A percentile compares a stretch with the other conserved stretches of the same genome.
These are phyloP conservation scores for Peromyscus attwateri DNA, from an alignment of 2,797 vertebrate species.

Conservation along the genomic window DNA sequence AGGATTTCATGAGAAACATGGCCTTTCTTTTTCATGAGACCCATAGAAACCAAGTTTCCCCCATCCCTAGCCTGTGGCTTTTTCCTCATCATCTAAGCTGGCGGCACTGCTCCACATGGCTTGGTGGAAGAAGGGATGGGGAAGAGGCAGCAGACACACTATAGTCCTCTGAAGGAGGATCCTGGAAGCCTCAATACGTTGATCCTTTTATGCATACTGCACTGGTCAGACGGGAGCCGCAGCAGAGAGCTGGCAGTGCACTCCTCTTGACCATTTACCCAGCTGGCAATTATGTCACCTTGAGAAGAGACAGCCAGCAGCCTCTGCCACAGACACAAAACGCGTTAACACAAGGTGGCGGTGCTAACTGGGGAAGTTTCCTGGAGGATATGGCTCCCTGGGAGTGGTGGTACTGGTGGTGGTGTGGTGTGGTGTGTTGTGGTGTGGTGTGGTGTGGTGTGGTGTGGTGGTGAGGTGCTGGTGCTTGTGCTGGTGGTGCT, in stretches of 20 bases:
- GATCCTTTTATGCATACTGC: not conserved
- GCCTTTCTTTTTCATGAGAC: not conserved
- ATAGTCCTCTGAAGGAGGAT: not conserved
- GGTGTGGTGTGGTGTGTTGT: too few species aligned
- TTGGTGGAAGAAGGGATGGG: not conserved
- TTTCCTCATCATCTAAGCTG: not conserved
- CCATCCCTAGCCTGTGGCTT: not conserved
- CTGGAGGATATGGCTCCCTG: not conserved
- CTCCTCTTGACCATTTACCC: not conserved
- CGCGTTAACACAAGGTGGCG: not conserved
- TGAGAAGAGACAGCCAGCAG: not conserved
- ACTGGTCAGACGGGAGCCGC: not conserved
- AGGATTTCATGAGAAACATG: not conserved
- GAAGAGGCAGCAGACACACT: not conserved
- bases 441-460: too few species aligned
- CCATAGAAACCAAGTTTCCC: not conserved
- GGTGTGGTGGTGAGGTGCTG: too few species aligned
- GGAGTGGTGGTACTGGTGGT: not conserved
- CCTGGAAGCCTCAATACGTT: not conserved
- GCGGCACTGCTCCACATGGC: not conserved
- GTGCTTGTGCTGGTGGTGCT: too few species aligned
- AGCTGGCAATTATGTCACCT: not conserved
- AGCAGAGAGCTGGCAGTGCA: not conserved
- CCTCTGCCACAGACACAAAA: not conserved
- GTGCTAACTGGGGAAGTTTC: not conserved